Percentiles rank a stretch among this genome's conserved stretches.
These are phyloP conservation scores for Hoplodrina ambigua DNA, from an alignment of 2,888 invertebrate genomes.

Conservation along the genomic window DNA sequence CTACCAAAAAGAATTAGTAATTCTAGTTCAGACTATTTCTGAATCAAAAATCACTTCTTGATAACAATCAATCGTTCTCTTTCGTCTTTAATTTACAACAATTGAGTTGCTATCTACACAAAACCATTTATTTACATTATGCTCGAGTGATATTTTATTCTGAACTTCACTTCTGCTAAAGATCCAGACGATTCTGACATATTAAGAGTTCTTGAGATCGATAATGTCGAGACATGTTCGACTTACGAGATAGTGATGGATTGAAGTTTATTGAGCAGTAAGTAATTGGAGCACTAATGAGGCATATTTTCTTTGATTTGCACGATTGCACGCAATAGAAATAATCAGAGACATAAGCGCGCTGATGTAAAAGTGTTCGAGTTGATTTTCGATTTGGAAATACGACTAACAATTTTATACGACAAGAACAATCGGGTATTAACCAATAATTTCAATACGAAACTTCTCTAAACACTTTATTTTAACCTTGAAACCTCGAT, in stretches of 20 bases:
- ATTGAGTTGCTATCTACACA: slow-evolving; percentile 12
- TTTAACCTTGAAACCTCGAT: too few relatives aligned
- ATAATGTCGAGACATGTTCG: slow-evolving; percentile 18
- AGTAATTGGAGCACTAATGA: slow-evolving; percentile 29
- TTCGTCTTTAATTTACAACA: slow-evolving; percentile 37
- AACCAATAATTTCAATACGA: too few relatives aligned
- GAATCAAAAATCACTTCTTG: slow-evolving; percentile 22
- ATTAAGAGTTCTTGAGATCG: slow-evolving; percentile 30
- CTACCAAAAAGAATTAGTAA: neutral
- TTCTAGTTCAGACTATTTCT: neutral
- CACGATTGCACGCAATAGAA: neutral
- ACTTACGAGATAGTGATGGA: slow-evolving; percentile 31
- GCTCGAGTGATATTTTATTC: slow-evolving; percentile 42
- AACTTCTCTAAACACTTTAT: too few relatives aligned
- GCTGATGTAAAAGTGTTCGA: neutral
- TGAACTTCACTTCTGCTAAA: slow-evolving; percentile 18
- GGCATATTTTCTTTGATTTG: neutral
- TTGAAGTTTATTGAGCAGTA: slow-evolving; percentile 37
- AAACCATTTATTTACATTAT: slow-evolving; percentile 53
- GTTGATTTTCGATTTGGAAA: neutral
- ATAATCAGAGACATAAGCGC: neutral
- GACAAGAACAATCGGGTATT: neutral
- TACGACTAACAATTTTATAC: neutral
- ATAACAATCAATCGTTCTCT: slow-evolving; percentile 12
- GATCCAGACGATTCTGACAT: slow-evolving; percentile 32